phyloP scores from a whole-genome alignment of 2,797 vertebrate genomes.

The Melanotaenia trifasciata region DNA sequence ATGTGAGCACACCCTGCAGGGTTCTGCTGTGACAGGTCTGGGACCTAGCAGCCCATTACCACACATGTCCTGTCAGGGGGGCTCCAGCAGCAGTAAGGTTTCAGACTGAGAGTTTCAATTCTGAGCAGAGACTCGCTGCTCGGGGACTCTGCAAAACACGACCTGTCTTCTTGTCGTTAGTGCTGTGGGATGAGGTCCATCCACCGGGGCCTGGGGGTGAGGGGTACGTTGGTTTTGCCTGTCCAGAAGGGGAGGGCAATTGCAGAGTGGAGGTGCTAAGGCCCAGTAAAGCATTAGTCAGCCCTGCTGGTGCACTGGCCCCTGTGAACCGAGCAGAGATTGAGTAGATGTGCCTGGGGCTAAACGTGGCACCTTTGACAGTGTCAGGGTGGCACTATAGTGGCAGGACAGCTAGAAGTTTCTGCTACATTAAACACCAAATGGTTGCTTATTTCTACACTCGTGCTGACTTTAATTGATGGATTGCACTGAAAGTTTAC shows the following conservation, averaged over 20 bases:
- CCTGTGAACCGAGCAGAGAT: slow-evolving; percentile 64
- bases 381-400: slow-evolving; percentile 70
- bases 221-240: slow-evolving; percentile 28
- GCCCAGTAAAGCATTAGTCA: slow-evolving; percentile 58
- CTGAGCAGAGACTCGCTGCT: slow-evolving; percentile 27
- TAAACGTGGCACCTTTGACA: slow-evolving; percentile 77
- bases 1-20: slow-evolving; percentile 39
- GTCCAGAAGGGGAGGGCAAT: slow-evolving; percentile 18
- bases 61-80: slow-evolving; percentile 51
- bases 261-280: slow-evolving; percentile 13
- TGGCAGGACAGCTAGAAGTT: slow-evolving; percentile 59
- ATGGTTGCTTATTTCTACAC: slow-evolving; percentile 58
- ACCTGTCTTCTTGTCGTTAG: slow-evolving; percentile 28
- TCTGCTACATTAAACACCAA: slow-evolving; percentile 78
- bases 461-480: slow-evolving; percentile 57
- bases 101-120: slow-evolving; percentile 27
- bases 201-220: slow-evolving; percentile 30
- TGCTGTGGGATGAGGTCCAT: slow-evolving; percentile 43
- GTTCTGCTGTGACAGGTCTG: slow-evolving; percentile 47
- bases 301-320: slow-evolving; percentile 69
- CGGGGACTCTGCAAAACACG: slow-evolving; percentile 30
- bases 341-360: slow-evolving; percentile 70
- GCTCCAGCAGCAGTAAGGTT: slow-evolving; percentile 29
- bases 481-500: slow-evolving; percentile 46
- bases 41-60: slow-evolving; percentile 63